These are phyloP conservation scores for Proctacanthus coquilletti DNA, from an alignment of 1,140 invertebrate genomes.

Conservation along the genomic window DNA sequence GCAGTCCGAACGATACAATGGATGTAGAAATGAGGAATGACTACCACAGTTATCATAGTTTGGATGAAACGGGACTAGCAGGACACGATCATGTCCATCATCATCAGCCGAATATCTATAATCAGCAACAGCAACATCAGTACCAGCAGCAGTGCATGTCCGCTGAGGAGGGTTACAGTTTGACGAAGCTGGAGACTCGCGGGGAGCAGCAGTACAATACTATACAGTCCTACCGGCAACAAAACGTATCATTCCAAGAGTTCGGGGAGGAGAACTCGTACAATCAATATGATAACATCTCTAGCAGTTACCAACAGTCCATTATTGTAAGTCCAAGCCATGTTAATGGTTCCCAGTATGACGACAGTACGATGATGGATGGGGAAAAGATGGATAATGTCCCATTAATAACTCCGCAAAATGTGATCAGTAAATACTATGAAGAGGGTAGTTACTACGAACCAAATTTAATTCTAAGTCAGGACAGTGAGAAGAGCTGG, in stretches of 20 bases:
- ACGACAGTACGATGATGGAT: too few relatives aligned
- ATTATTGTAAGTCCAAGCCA: too few relatives aligned
- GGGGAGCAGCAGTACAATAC: conserved; percentile 21
- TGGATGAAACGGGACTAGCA: neutral
- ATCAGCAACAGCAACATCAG: conserved; percentile 16
- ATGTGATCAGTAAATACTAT: neutral
- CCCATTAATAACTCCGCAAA: neutral
- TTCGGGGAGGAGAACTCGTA: neutral
- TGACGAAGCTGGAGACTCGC: conserved; percentile 24
- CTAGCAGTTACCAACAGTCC: neutral
- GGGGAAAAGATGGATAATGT: too few relatives aligned
- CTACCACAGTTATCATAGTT: conserved; percentile 17
- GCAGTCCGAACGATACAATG: too few relatives aligned
- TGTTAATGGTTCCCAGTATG: too few relatives aligned
- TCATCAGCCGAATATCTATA: neutral
- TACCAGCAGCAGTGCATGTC: conserved; percentile 21
- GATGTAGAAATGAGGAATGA: too few relatives aligned
- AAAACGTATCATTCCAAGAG: neutral
- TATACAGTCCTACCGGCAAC: neutral
- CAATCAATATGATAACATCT: neutral
- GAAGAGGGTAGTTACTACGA: neutral
- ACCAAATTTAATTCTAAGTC: neutral
- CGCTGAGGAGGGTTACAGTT: conserved; percentile 20
- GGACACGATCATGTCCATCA: neutral
- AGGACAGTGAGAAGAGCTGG: neutral